Percentiles rank a stretch among this genome's conserved stretches.
Conservation (phyloP, 1,140 invertebrate species). For the Pemphigus obesinymphae region DNA sequence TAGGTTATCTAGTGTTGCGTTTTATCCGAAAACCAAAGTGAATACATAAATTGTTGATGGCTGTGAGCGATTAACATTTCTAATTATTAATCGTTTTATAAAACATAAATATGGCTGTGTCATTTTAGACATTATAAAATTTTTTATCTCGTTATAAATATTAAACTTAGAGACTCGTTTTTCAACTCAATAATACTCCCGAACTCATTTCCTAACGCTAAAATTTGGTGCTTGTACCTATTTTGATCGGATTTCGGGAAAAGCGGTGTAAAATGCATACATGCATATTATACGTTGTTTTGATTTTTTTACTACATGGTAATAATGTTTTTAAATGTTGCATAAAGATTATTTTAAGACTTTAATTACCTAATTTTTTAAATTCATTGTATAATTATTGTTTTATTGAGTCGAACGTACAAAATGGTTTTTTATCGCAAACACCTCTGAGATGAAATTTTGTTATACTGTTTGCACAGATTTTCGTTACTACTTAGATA, state of each 20-base stretch:
- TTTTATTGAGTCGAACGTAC: constrained; percentile 37
- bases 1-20: constrained; percentile 71
- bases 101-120: constrained; percentile 40
- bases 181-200: constrained; percentile 21
- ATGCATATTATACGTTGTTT: constrained; percentile 10
- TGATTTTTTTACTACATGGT: constrained; percentile 38
- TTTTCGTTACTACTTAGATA: constrained; percentile 40
- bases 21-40: constrained; percentile 61
- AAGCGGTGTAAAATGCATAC: constrained; percentile 12
- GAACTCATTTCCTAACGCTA: constrained; percentile 39
- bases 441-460: constrained; percentile 21
- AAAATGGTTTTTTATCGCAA: neutral
- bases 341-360: constrained; percentile 37
- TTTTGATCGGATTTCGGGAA: constrained; percentile 40
- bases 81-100: constrained; percentile 40
- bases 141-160: constrained; percentile 39
- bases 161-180: constrained; percentile 42
- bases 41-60: constrained; percentile 19
- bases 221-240: constrained; percentile 36
- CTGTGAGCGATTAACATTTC: constrained; percentile 37
- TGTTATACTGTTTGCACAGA: constrained; percentile 35
- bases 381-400: constrained; percentile 36
- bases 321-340: constrained; percentile 35
- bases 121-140: constrained; percentile 40
- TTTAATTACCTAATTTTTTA: constrained; percentile 36